Percentiles rank a stretch among this genome's conserved stretches.
phyloP scores from a whole-genome alignment of 2,888 invertebrate species.

The Drosophila macrothrix region DNA sequence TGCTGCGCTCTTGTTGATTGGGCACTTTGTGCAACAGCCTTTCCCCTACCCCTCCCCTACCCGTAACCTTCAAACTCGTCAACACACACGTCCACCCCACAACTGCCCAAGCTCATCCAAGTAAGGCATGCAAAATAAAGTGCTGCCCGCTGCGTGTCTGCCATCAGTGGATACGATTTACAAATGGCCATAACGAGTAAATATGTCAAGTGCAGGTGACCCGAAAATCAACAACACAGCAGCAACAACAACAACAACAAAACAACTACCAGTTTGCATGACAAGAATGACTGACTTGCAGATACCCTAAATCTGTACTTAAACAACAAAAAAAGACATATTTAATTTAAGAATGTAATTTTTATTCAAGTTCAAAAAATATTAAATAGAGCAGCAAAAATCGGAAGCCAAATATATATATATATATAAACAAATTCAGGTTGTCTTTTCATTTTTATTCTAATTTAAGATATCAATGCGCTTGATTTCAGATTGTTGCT shows the following conservation, averaged over 20 bases:
- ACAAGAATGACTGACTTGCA: neutral
- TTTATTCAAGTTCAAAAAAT: neutral
- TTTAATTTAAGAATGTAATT: neutral
- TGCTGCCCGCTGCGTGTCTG: conserved; percentile 32
- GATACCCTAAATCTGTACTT: conserved; percentile 2
- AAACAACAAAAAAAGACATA: neutral
- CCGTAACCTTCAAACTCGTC: neutral
- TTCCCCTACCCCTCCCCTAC: too few relatives aligned
- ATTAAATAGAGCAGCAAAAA: neutral
- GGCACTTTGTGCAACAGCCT: neutral
- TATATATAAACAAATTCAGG: neutral
- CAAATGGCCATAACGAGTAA: conserved; percentile 78
- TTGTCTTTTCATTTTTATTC: neutral
- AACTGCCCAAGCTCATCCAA: neutral
- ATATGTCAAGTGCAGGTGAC: conserved; percentile 83
- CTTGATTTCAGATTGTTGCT: neutral
- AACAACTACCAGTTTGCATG: conserved; percentile 4
- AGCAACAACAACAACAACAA: conserved; percentile 19
- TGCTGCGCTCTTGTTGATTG: conserved; percentile 2
- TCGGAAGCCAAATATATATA: neutral
- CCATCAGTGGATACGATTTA: conserved; percentile 57
- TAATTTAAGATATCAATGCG: neutral
- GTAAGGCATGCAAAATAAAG: conserved; percentile 34
- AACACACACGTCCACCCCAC: neutral
- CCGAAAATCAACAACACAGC: conserved; percentile 36